phyloP scores from a whole-genome alignment of 2,113 vertebrate genomes.

The Neodontobutis hainanensis region DNA sequence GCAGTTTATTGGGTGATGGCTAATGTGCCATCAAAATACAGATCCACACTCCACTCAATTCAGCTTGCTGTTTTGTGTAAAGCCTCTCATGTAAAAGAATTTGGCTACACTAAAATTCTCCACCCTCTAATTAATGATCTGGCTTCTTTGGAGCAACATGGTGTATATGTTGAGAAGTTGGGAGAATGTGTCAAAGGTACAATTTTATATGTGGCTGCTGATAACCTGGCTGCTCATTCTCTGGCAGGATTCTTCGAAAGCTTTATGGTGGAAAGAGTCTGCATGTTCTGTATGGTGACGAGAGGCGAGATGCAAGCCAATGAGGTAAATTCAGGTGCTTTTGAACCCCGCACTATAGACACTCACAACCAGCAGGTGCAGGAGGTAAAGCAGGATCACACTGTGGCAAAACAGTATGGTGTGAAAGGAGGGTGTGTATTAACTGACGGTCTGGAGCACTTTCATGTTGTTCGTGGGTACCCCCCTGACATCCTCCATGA shows the following conservation, averaged over 20 bases:
- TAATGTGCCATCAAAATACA: slow-evolving; percentile 15
- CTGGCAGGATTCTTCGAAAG: slow-evolving; percentile 20
- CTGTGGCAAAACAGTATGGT: neutral
- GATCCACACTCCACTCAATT: slow-evolving; percentile 15
- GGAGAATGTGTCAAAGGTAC: slow-evolving; percentile 17
- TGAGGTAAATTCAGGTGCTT: neutral
- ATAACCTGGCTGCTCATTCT: slow-evolving; percentile 18
- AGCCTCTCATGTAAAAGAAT: slow-evolving; percentile 8
- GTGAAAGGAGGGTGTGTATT: no score
- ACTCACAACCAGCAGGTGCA: neutral
- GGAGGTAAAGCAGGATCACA: neutral
- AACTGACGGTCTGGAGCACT: neutral
- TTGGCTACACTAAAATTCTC: slow-evolving; percentile 12
- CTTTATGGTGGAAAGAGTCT: slow-evolving; percentile 2
- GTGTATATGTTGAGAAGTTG: slow-evolving; percentile 11
- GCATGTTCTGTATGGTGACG: slow-evolving; percentile 12
- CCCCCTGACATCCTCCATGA: neutral
- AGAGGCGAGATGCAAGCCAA: neutral
- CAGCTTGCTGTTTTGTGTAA: slow-evolving; percentile 28
- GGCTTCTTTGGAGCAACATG: slow-evolving; percentile 4
- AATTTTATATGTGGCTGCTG: slow-evolving; percentile 4
- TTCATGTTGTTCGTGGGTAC: neutral
- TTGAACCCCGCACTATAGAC: neutral
- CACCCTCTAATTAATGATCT: slow-evolving; percentile 3
- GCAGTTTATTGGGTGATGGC: slow-evolving; percentile 12